Evolutionary conservation across 64 coral and sea anemone species (phyloP).

Genomic region (Montipora sp.): DNA sequence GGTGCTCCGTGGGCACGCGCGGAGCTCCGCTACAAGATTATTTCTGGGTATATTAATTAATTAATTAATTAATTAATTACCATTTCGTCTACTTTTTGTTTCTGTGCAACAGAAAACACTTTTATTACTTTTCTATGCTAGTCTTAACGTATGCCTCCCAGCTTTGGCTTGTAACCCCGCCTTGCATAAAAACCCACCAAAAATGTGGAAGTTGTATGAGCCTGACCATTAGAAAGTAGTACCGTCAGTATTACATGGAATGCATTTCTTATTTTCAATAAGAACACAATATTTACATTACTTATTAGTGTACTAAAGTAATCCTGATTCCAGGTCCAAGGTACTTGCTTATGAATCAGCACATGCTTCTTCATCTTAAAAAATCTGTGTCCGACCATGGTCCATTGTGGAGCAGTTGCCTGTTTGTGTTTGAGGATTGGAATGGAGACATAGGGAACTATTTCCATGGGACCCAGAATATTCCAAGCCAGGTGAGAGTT

Average conservation of each 20-base stretch:
- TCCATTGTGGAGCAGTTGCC: constrained; percentile 42
- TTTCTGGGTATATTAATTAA: neutral
- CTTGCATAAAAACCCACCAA: neutral
- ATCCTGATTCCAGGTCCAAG: neutral
- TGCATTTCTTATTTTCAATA: constrained; percentile 9
- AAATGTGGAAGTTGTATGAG: constrained; percentile 9
- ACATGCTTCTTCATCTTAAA: constrained; percentile 9
- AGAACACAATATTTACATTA: neutral
- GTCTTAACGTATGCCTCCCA: neutral
- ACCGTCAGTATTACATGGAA: neutral
- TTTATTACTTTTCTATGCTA: constrained; percentile 15
- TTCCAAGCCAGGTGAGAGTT: neutral
- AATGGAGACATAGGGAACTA: constrained; percentile 49
- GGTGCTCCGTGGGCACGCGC: too few species aligned
- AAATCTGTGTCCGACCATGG: constrained; percentile 25
- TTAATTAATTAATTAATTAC: neutral
- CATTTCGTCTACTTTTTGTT: neutral
- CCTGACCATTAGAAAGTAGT: constrained; percentile 8
- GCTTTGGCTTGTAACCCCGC: neutral
- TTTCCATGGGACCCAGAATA: constrained; percentile 20
- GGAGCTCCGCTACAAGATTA: neutral
- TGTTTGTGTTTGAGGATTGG: constrained; percentile 57
- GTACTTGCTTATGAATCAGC: constrained; percentile 14
- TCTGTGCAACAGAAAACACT: neutral
- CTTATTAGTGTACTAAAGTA: neutral